Conservation (phyloP, 1,140 invertebrate species). For the Trachymyrmex septentrionalis region DNA sequence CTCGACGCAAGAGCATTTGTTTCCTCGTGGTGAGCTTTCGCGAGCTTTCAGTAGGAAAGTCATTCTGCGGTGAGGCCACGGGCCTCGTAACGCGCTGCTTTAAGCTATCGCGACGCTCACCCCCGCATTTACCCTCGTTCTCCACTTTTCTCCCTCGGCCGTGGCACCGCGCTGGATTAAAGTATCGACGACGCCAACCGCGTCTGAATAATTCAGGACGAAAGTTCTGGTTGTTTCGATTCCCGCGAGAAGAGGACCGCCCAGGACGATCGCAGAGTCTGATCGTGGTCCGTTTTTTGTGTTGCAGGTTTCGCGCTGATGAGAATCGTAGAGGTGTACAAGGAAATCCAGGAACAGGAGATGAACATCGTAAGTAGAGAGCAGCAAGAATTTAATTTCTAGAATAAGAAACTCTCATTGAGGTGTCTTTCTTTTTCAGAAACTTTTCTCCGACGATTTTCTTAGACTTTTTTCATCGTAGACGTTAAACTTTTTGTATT, state of each 20-base stretch:
- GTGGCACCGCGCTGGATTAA: conserved; percentile 80
- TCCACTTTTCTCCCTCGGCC: conserved; percentile 32
- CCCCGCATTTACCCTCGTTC: conserved; percentile 24
- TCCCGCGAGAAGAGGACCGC: conserved; percentile 28
- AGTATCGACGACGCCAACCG: conserved; percentile 81
- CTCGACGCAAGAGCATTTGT: conserved; percentile 44
- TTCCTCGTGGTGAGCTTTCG: conserved; percentile 54
- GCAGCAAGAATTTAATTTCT: neutral
- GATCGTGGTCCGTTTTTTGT: conserved; percentile 75
- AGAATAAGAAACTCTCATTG: neutral
- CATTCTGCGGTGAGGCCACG: conserved; percentile 49
- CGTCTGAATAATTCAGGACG: conserved; percentile 85
- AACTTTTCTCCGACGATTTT: neutral
- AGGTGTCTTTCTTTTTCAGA: neutral
- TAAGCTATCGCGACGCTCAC: conserved; percentile 37
- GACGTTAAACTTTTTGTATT: neutral
- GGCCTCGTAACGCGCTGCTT: conserved; percentile 51
- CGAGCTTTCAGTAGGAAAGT: conserved; percentile 64
- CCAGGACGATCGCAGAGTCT: conserved; percentile 45
- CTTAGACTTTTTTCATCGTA: neutral
- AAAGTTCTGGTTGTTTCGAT: conserved; percentile 80
- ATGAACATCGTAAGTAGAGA: conserved; percentile 95
- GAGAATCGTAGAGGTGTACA: conserved; percentile 96
- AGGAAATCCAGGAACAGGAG: conserved; percentile 96
- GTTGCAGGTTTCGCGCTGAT: conserved; percentile 94